These are phyloP conservation scores for Hydropsyche tenuis DNA, from an alignment of 1,140 invertebrate genomes.

Conservation along the genomic window DNA sequence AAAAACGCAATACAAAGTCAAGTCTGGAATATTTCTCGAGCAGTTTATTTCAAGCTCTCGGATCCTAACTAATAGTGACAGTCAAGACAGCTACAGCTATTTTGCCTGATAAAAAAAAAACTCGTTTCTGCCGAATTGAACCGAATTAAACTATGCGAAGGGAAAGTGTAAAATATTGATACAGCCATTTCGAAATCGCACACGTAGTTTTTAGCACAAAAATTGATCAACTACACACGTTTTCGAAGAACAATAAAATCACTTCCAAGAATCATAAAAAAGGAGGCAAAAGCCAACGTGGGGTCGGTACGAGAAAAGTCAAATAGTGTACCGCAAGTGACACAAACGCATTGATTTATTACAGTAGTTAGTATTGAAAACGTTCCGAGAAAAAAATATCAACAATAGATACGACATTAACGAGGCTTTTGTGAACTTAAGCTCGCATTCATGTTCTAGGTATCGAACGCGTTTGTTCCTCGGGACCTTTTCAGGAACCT, in stretches of 20 bases:
- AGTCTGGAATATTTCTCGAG: slow-evolving; percentile 15
- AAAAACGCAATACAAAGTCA: slow-evolving; percentile 6
- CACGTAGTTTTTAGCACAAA: too few species aligned
- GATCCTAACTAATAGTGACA: slow-evolving; percentile 27
- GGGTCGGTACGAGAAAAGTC: background rate
- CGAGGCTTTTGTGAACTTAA: slow-evolving; percentile 2
- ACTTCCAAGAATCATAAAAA: background rate
- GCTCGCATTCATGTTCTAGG: background rate
- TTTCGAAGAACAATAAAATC: too few species aligned
- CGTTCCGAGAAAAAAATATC: slow-evolving; percentile 1
- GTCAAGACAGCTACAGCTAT: slow-evolving; percentile 22
- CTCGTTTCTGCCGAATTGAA: slow-evolving; percentile 8
- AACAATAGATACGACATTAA: slow-evolving; percentile 23
- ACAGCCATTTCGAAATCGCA: too few species aligned
- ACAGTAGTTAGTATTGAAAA: slow-evolving; percentile 10
- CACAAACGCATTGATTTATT: slow-evolving; percentile 15
- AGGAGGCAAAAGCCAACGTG: background rate
- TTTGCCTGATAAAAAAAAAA: slow-evolving; percentile 21
- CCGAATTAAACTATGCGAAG: background rate
- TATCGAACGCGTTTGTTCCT: background rate
- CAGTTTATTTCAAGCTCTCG: slow-evolving; percentile 22
- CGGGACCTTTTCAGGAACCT: background rate
- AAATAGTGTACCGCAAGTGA: slow-evolving; percentile 21
- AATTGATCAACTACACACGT: too few species aligned
- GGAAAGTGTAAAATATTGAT: too few species aligned